Conservation (phyloP, 2,888 invertebrate genomes). For the Actias luna region DNA sequence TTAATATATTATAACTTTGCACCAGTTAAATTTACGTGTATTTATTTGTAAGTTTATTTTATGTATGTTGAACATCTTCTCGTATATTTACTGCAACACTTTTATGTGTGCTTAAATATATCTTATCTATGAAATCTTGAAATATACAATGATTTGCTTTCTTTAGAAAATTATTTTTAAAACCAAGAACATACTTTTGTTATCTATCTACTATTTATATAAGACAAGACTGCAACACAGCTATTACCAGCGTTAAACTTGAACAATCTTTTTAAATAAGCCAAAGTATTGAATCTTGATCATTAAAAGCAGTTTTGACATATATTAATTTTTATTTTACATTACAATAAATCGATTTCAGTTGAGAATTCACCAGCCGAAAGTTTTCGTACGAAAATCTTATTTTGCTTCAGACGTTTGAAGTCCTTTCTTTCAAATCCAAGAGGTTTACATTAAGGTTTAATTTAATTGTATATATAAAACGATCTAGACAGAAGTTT, state of each 20-base stretch:
- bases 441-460: no score
- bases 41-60: not conserved
- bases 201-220: not conserved
- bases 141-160: not conserved
- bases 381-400: not conserved
- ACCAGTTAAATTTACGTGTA: constrained; percentile 33
- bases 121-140: not conserved
- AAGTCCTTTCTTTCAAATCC: not conserved
- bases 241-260: no score
- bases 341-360: not conserved
- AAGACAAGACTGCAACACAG: not conserved
- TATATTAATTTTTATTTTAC: not conserved
- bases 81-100: not conserved
- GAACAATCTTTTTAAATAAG: not conserved
- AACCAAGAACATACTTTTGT: not conserved
- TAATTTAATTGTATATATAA: no score
- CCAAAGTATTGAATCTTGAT: not conserved
- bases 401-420: no score
- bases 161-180: not conserved
- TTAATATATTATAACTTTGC: no score
- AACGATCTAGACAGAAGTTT: not conserved
- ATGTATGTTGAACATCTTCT: constrained; percentile 5
- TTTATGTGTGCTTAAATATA: not conserved
- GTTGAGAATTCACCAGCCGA: not conserved
- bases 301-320: not conserved